Evolutionary conservation across 2,888 invertebrate species (phyloP).

Genomic region (Campoplex nolae): DNA sequence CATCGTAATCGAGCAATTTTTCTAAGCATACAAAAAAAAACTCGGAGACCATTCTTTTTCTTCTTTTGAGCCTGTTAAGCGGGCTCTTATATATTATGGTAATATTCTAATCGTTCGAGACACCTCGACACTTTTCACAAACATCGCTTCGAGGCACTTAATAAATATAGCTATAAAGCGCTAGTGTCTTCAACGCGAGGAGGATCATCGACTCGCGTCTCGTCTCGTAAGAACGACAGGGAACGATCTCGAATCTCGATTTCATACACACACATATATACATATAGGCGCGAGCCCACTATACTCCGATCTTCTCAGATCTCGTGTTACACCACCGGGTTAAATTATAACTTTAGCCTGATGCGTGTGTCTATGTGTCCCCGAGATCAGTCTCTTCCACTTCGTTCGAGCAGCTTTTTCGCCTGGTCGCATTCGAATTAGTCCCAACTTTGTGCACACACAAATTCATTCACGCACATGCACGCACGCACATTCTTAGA

Average conservation of each 20-base stretch:
- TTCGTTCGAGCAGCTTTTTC: slow-evolving; percentile 81
- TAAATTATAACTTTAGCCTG: slow-evolving; percentile 45
- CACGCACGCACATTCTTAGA: too few species aligned
- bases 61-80: slow-evolving; percentile 30
- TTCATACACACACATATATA: slow-evolving; percentile 69
- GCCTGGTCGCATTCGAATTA: slow-evolving; percentile 80
- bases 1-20: slow-evolving; percentile 41
- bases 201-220: slow-evolving; percentile 66
- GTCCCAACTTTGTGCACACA: slow-evolving; percentile 64
- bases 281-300: slow-evolving; percentile 69
- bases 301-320: slow-evolving; percentile 64
- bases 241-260: slow-evolving; percentile 75
- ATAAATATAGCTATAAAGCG: slow-evolving; percentile 46
- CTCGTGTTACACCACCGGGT: slow-evolving; percentile 77
- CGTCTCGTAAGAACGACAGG: slow-evolving; percentile 41
- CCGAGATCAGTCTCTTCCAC: slow-evolving; percentile 79
- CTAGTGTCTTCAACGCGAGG: slow-evolving; percentile 48
- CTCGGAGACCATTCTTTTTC: neutral
- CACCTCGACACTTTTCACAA: slow-evolving; percentile 79
- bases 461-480: slow-evolving; percentile 35
- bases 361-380: slow-evolving; percentile 44
- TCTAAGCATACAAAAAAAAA: neutral
- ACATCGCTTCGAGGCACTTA: slow-evolving; percentile 49
- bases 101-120: slow-evolving; percentile 81
- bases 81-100: slow-evolving; percentile 73